These are phyloP conservation scores for Ameiurus melas DNA, from an alignment of 2,113 vertebrate genomes.

Conservation along the genomic window DNA sequence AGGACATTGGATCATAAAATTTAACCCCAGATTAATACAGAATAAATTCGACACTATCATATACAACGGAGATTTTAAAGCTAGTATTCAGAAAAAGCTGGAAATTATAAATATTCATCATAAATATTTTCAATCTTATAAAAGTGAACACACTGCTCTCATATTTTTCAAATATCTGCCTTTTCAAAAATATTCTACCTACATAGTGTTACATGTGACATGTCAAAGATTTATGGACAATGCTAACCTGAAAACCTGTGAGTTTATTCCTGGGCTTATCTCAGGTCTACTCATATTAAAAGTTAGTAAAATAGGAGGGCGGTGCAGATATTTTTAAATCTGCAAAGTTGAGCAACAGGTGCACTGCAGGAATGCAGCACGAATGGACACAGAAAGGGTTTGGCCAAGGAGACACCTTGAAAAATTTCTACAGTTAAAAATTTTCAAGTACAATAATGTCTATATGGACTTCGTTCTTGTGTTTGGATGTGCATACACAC, in stretches of 20 bases:
- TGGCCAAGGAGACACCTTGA: constrained; percentile 46
- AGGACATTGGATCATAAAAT: background rate
- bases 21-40: background rate
- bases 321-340: constrained; percentile 57
- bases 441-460: constrained; percentile 46
- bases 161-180: background rate
- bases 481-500: constrained; percentile 5
- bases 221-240: background rate
- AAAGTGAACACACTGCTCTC: background rate
- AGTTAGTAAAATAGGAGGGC: constrained; percentile 65
- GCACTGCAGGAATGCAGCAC: constrained; percentile 55
- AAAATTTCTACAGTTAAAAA: constrained; percentile 36
- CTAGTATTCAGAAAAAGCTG: background rate
- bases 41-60: background rate
- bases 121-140: background rate
- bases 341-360: constrained; percentile 64
- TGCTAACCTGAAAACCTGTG: constrained; percentile 1
- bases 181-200: background rate
- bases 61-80: background rate
- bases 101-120: background rate
- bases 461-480: background rate
- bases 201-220: background rate
- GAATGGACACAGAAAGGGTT: constrained; percentile 50
- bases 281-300: constrained; percentile 64
- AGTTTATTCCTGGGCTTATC: constrained; percentile 50